Evolutionary conservation across 2,113 vertebrate genomes (phyloP).

Genomic region (Sitta europaea): DNA sequence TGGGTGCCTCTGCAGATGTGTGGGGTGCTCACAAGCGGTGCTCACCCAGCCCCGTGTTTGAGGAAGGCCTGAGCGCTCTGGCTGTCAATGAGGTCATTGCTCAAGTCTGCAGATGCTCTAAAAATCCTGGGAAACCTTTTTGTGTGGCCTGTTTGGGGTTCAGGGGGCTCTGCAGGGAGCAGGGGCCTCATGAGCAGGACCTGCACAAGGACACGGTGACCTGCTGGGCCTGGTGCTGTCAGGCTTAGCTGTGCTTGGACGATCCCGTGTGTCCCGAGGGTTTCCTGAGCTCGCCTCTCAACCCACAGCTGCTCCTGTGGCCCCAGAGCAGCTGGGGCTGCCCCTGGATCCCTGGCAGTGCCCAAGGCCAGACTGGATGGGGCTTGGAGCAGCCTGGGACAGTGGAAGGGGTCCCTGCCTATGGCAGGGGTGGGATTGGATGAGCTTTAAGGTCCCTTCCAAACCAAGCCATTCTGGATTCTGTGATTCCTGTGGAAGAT

Average conservation of each 20-base stretch:
- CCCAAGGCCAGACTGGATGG: neutral
- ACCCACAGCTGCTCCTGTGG: neutral
- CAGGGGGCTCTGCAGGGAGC: neutral
- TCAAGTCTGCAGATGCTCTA: rapidly evolving
- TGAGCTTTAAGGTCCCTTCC: neutral
- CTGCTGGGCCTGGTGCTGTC: rapidly evolving
- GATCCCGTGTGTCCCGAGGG: rapidly evolving
- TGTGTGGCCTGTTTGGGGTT: neutral
- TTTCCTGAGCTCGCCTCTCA: neutral
- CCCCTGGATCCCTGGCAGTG: neutral
- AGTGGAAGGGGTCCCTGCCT: neutral
- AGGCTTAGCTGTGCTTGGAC: rapidly evolving
- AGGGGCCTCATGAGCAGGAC: neutral
- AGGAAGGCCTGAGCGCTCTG: rapidly evolving
- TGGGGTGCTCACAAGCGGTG: neutral
- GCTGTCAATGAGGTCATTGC: neutral
- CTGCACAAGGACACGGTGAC: rapidly evolving
- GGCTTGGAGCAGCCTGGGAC: rapidly evolving
- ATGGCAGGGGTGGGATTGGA: neutral
- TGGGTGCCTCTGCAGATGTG: rapidly evolving
- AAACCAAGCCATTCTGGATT: neutral
- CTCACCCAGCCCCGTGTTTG: rapidly evolving
- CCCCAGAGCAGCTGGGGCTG: neutral
- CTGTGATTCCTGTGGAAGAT: neutral
- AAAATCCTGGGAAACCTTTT: neutral